A percentile compares a stretch with the other conserved stretches of the same genome.
Evolutionary conservation across 2,888 invertebrate genomes (phyloP).

Genomic region (Hylaea fasciaria): DNA sequence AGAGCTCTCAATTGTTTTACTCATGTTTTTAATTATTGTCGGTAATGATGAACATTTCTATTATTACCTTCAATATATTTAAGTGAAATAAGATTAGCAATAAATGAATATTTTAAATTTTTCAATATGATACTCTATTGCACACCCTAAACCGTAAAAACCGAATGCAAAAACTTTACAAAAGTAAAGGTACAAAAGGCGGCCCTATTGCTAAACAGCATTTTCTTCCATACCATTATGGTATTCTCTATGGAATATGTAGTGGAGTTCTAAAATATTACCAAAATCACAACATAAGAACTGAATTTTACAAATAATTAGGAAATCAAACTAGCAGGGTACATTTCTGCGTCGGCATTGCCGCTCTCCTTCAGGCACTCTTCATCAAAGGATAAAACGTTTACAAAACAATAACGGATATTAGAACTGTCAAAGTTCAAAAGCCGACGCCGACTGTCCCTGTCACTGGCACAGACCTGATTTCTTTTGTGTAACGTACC

Average conservation of each 20-base stretch:
- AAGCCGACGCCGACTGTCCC: constrained; percentile 37
- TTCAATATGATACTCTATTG: too few relatives aligned
- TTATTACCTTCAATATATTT: too few relatives aligned
- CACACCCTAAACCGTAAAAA: too few relatives aligned
- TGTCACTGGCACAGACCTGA: constrained; percentile 33
- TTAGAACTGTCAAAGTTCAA: constrained; percentile 58
- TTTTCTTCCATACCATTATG: neutral
- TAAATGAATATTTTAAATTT: too few relatives aligned
- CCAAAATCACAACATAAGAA: neutral
- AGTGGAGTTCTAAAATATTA: neutral
- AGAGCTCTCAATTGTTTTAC: too few relatives aligned
- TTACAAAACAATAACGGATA: constrained; percentile 61
- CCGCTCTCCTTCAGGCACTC: constrained; percentile 7
- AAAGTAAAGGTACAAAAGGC: too few relatives aligned
- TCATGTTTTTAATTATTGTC: too few relatives aligned
- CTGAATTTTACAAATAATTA: constrained; percentile 1
- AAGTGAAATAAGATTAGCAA: too few relatives aligned
- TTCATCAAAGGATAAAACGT: constrained; percentile 51
- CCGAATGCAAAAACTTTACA: too few relatives aligned
- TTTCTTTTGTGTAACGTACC: constrained; percentile 34
- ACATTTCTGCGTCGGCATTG: constrained; percentile 35
- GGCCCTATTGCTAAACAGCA: neutral
- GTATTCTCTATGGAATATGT: neutral
- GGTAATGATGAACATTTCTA: too few relatives aligned
- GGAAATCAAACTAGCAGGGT: constrained; percentile 3